Conservation (phyloP, 2,888 invertebrate species). For the Cataglyphis albicans region DNA sequence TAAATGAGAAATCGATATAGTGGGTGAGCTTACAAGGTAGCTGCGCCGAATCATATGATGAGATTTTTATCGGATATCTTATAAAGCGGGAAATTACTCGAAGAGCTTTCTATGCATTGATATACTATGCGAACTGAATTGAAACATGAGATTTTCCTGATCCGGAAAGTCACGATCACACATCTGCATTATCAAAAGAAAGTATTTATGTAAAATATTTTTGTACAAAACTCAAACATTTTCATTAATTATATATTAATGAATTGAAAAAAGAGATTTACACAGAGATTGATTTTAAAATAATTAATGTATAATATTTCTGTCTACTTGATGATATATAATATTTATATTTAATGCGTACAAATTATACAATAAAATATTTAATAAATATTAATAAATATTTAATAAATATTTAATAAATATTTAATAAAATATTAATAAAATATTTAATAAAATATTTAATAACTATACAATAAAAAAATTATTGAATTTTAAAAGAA, state of each 20-base stretch:
- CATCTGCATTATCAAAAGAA: constrained; percentile 20
- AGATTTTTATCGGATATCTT: constrained; percentile 49
- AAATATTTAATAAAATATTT: not conserved
- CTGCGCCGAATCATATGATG: constrained; percentile 33
- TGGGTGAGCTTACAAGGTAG: constrained; percentile 19
- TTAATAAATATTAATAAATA: not conserved
- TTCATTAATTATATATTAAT: not conserved
- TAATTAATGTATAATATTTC: not conserved
- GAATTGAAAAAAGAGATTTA: not conserved
- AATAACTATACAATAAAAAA: not conserved
- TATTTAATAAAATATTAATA: no score
- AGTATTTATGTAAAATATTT: not conserved
- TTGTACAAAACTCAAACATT: not conserved
- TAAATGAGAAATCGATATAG: constrained; percentile 50
- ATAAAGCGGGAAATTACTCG: constrained; percentile 45
- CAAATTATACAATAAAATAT: not conserved
- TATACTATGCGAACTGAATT: constrained; percentile 27
- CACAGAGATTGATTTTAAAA: not conserved
- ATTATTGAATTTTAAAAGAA: not conserved
- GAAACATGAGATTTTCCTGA: constrained; percentile 34
- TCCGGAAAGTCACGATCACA: constrained; percentile 18
- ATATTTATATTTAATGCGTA: not conserved
- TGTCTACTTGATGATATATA: not conserved
- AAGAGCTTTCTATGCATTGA: constrained; percentile 31
- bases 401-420: no score